Evolutionary conservation across 2,888 invertebrate species (phyloP).

Genomic region (Allophyes oxyacanthae): DNA sequence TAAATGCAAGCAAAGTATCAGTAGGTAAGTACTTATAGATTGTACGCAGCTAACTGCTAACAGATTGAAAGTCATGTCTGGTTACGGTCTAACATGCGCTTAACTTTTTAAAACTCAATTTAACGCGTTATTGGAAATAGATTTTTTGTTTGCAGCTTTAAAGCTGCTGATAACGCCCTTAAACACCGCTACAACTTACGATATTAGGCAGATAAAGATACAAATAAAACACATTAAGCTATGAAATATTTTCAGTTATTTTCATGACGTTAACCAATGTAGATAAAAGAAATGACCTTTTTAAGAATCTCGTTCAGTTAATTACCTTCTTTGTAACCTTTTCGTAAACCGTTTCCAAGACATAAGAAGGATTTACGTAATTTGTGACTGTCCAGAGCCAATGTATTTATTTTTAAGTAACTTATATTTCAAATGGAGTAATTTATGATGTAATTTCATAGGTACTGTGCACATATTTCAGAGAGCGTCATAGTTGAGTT

Average conservation of each 20-base stretch:
- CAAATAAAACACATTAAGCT: too few relatives aligned
- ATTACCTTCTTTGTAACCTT: constrained; percentile 11
- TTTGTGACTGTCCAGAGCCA: constrained; percentile 1
- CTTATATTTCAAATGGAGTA: neutral
- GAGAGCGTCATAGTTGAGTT: constrained; percentile 11
- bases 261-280: neutral
- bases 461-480: neutral
- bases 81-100: too few relatives aligned
- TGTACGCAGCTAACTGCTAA: too few relatives aligned
- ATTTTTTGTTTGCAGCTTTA: too few relatives aligned
- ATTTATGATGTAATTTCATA: constrained; percentile 3
- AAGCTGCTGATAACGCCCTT: too few relatives aligned
- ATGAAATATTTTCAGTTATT: neutral
- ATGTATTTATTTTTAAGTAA: constrained; percentile 6
- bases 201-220: too few relatives aligned
- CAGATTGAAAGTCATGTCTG: too few relatives aligned
- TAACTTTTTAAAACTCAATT: too few relatives aligned
- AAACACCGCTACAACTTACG: too few relatives aligned
- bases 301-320: constrained; percentile 15
- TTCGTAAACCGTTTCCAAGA: constrained; percentile 19
- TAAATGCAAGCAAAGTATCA: too few relatives aligned
- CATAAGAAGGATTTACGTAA: constrained; percentile 21
- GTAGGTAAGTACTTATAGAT: too few relatives aligned
- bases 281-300: constrained; percentile 4
- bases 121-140: too few relatives aligned